Evolutionary conservation across 2,888 invertebrate species (phyloP).

Genomic region (Agrotis puta): DNA sequence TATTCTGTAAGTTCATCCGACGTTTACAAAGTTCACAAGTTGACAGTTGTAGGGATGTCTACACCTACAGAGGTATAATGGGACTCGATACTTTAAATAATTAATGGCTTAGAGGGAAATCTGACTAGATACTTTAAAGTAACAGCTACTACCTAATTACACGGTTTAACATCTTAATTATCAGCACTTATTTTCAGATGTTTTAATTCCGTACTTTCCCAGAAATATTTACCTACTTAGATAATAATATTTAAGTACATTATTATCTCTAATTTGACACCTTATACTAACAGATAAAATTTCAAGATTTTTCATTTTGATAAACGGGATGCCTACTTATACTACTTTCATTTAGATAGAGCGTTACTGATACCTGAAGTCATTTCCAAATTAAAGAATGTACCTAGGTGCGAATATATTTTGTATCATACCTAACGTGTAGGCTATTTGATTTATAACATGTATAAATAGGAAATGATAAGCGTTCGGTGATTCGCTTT

Average conservation of each 20-base stretch:
- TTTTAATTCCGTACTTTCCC: constrained; percentile 23
- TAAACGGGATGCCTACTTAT: constrained; percentile 29
- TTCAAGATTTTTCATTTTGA: constrained; percentile 52
- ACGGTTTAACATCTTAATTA: constrained; percentile 26
- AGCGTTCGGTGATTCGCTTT: constrained; percentile 52
- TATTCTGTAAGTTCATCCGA: constrained; percentile 18
- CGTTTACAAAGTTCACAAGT: constrained; percentile 28
- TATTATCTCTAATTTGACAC: constrained; percentile 48
- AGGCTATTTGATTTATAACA: constrained; percentile 55
- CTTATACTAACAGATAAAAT: constrained; percentile 50
- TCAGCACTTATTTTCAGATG: constrained; percentile 10
- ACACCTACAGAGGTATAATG: neutral
- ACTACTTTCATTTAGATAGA: constrained; percentile 44
- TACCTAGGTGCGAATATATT: constrained; percentile 28
- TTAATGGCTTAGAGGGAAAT: constrained; percentile 2
- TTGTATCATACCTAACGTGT: constrained; percentile 20
- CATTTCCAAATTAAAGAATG: constrained; percentile 42
- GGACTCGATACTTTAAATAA: constrained; percentile 18
- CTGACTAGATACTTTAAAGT: neutral
- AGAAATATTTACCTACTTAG: constrained; percentile 32
- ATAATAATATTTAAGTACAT: constrained; percentile 40
- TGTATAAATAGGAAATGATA: constrained; percentile 58
- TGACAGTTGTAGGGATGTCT: constrained; percentile 29
- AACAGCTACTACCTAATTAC: constrained; percentile 21
- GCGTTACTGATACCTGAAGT: constrained; percentile 17